These are phyloP conservation scores for Epizoanthus illoricatus DNA, from an alignment of 92 coral and sea anemone genomes.

Conservation along the genomic window DNA sequence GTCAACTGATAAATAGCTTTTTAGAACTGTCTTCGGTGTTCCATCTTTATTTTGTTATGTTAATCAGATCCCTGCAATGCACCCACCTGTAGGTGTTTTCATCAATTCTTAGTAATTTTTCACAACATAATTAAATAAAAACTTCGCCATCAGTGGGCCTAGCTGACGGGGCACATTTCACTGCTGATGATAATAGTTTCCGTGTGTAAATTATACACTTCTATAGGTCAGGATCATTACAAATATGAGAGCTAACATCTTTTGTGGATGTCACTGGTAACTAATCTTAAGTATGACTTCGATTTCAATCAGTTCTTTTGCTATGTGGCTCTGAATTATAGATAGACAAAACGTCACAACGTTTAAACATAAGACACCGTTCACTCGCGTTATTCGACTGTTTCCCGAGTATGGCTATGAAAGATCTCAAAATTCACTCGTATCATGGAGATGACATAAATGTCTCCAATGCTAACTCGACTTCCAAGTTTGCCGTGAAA, in stretches of 20 bases:
- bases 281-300: not conserved
- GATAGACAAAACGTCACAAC: not conserved
- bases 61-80: no score
- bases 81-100: no score
- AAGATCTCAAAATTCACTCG: slow-evolving; percentile 11
- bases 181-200: no score
- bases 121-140: no score
- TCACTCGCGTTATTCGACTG: not conserved
- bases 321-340: not conserved
- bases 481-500: not conserved
- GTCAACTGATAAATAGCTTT: no score
- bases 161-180: no score
- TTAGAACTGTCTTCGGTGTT: no score
- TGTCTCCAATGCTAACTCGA: not conserved
- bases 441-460: not conserved
- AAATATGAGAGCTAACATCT: not conserved
- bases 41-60: no score
- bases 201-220: no score
- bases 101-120: no score
- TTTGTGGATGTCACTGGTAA: not conserved
- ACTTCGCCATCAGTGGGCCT: no score
- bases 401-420: slow-evolving; percentile 4
- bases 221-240: no score
- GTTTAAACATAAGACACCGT: not conserved
- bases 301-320: not conserved